Percentiles rank a stretch among this genome's conserved stretches.
Evolutionary conservation across 2,888 invertebrate genomes (phyloP).

Genomic region (Trisateles emortualis): DNA sequence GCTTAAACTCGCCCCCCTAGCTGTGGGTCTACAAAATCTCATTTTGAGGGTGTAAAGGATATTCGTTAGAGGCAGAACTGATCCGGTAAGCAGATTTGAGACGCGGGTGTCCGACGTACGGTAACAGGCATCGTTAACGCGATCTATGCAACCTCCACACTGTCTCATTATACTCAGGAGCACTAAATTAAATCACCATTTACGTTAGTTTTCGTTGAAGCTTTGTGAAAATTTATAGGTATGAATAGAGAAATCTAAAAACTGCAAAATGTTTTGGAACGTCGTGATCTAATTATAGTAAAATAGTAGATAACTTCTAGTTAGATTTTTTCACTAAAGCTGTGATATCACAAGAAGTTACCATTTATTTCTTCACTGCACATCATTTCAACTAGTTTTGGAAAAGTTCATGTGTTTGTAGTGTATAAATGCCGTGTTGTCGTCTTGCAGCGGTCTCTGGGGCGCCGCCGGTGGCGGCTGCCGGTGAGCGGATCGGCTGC

Average conservation of each 20-base stretch:
- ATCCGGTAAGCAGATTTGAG: slow-evolving; percentile 64
- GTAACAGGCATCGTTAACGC: slow-evolving; percentile 71
- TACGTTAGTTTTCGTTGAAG: neutral
- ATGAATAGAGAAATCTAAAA: too few species aligned
- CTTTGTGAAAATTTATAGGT: neutral
- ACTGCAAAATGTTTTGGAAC: neutral
- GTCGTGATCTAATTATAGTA: too few species aligned
- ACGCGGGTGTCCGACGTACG: slow-evolving; percentile 46
- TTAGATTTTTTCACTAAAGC: neutral
- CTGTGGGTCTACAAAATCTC: neutral
- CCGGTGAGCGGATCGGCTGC: slow-evolving; percentile 72
- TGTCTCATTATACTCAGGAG: slow-evolving; percentile 40
- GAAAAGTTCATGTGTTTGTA: slow-evolving; percentile 17
- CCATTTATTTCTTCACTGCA: slow-evolving; percentile 16
- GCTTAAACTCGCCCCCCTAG: neutral
- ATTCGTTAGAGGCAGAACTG: slow-evolving; percentile 46
- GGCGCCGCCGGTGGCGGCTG: slow-evolving; percentile 49
- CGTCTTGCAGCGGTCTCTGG: slow-evolving; percentile 6
- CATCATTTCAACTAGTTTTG: slow-evolving; percentile 5
- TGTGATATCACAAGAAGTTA: neutral
- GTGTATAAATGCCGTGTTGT: slow-evolving; percentile 14
- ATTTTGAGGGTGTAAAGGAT: slow-evolving; percentile 5
- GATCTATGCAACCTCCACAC: slow-evolving; percentile 53
- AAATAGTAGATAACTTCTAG: too few species aligned
- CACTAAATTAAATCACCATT: slow-evolving; percentile 34